Evolutionary conservation across 2,888 invertebrate genomes (phyloP).

Genomic region (Ashinkailepas kermadecensis): DNA sequence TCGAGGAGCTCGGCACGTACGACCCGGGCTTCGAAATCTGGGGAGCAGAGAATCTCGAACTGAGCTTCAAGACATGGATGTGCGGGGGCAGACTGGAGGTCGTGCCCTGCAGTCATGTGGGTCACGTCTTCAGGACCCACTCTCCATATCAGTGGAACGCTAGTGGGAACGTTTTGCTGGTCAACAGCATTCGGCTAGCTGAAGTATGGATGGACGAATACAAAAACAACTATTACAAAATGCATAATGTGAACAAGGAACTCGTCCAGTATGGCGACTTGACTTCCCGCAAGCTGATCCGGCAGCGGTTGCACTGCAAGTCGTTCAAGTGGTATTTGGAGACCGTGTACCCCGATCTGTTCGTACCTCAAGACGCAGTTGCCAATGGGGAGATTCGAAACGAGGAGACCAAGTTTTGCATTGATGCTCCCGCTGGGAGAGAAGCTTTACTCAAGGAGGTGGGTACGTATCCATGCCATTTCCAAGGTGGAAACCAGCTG

Average conservation of each 20-base stretch:
- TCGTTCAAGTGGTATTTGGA: conserved; percentile 98
- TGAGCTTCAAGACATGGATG: conserved; percentile 99
- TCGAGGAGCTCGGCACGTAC: conserved; percentile 90
- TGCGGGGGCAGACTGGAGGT: conserved; percentile 97
- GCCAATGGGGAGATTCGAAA: conserved; percentile 66
- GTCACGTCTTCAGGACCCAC: conserved; percentile 96
- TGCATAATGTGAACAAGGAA: conserved; percentile 78
- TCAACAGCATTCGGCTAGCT: conserved; percentile 92
- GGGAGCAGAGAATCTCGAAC: conserved; percentile 97
- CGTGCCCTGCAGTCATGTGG: conserved; percentile 96
- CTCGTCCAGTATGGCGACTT: conserved; percentile 92
- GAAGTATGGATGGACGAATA: conserved; percentile 98
- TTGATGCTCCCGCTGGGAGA: conserved; percentile 92
- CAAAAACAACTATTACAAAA: conserved; percentile 94
- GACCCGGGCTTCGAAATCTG: conserved; percentile 99
- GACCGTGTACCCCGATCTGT: conserved; percentile 95
- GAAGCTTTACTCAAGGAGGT: conserved; percentile 91
- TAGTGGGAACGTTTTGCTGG: conserved; percentile 92
- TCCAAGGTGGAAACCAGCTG: conserved; percentile 99
- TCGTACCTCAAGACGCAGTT: conserved; percentile 95
- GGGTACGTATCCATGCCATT: conserved; percentile 95
- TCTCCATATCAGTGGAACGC: conserved; percentile 97
- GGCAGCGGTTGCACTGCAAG: conserved; percentile 83
- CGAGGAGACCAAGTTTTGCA: conserved; percentile 51
- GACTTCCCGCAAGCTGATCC: conserved; percentile 64